Evolutionary conservation across 2,113 vertebrate genomes (phyloP), one percentile per base, ranked within the genome.

Genomic region (Colaptes auratus): DNA sequence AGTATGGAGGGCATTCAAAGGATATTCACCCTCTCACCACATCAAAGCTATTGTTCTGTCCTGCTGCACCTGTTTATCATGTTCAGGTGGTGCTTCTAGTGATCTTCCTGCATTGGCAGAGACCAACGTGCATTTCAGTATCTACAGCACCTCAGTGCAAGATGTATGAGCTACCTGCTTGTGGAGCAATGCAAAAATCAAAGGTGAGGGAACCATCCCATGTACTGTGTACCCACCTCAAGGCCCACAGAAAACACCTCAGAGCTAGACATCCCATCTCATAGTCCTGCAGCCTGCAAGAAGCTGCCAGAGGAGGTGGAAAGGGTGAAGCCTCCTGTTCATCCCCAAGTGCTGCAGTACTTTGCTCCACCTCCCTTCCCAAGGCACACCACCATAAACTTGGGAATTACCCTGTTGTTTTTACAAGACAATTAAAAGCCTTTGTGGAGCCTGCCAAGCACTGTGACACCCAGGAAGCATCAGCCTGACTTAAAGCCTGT

Each of bases 261-360:
- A 42, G 58, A 70, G n/a, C 15, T 48, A 56, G 15, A 48, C 65
- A 77, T 48, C 30, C 52, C 20, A 31, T 48, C 65, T 24, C 2
- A 1, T 7, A 46, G 59, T 24, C 3, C 44, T 53, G 36, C n/a
- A 55, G 15, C 6, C 61, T 28, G 52, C 44, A 39, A 15, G 69
- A 48, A 66, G 27, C 25, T 4, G 1, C 9, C 2, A 2, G 31
- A 55, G 28, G 9, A 50, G 55, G 24, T 17, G 23, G 14, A 66
- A 19, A 27, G 28, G 25, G n/a, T 18, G 24, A 88, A 74, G 61
- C 16, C 13, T 67, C 12, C 39, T 16, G 17, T 61, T 36, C 4
- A 2, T 89, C n/a, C 33, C 20, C 9, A 33, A 64, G n/a, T 0
- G 0, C 27, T 1, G 1, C 1, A 0, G n/a, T 10, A 18, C 44